These are phyloP conservation scores for Phylloscopus collybita DNA, from an alignment of 2,797 vertebrate species.

Conservation along the genomic window DNA sequence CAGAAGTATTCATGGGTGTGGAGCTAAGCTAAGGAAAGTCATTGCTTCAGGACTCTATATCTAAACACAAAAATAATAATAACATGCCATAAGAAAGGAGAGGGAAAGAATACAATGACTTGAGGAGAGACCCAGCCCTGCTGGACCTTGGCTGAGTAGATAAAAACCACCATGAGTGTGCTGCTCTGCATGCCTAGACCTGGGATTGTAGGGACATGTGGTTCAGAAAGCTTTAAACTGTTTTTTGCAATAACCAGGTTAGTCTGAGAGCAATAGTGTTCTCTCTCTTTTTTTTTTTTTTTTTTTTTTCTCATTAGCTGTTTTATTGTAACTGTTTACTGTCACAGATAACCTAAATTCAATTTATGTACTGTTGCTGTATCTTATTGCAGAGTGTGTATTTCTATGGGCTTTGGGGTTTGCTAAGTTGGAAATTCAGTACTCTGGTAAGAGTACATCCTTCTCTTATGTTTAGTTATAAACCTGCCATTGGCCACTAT, in stretches of 20 bases:
- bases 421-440: not conserved
- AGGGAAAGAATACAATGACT: not conserved
- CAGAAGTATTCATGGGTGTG: not conserved
- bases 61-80: not conserved
- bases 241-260: not conserved
- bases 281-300: no score
- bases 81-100: not conserved
- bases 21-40: not conserved
- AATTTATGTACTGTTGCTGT: not conserved
- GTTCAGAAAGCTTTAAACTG: not conserved
- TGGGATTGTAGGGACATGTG: not conserved
- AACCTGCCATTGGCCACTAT: not conserved
- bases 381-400: not conserved
- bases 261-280: not conserved
- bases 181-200: not conserved
- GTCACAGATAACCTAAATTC: not conserved
- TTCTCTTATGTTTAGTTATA: not conserved
- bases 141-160: not conserved
- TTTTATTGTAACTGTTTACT: not conserved
- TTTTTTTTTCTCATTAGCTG: not conserved
- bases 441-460: not conserved
- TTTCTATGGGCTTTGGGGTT: not conserved
- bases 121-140: not conserved
- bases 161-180: not conserved
- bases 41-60: not conserved